Evolutionary conservation across 1,140 invertebrate species (phyloP).

Genomic region (Phthorimaea operculella): DNA sequence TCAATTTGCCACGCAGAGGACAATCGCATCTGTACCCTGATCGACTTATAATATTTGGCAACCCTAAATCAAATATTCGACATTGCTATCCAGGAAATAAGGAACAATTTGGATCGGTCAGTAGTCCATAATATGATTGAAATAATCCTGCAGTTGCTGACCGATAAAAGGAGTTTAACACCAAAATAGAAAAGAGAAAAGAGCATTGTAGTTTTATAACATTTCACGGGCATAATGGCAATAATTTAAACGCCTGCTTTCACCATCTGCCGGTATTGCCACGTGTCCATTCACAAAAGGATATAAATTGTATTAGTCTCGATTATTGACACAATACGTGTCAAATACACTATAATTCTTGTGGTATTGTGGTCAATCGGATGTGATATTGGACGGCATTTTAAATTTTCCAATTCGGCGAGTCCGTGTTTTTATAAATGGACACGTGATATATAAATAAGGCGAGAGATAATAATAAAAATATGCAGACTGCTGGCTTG

Average conservation of each 20-base stretch:
- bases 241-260: constrained; percentile 33
- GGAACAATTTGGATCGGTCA: neutral
- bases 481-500: too few relatives aligned
- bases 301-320: constrained; percentile 47
- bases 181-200: constrained; percentile 31
- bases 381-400: neutral
- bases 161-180: constrained; percentile 32
- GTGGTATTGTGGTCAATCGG: constrained; percentile 35
- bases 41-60: neutral
- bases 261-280: constrained; percentile 37
- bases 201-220: constrained; percentile 27
- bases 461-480: too few relatives aligned
- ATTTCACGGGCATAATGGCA: constrained; percentile 26
- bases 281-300: constrained; percentile 45
- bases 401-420: neutral
- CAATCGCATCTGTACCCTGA: constrained; percentile 23
- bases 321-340: constrained; percentile 51
- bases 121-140: neutral
- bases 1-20: constrained; percentile 52
- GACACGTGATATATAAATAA: too few relatives aligned
- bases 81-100: neutral
- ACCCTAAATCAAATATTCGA: neutral
- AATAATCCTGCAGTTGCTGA: constrained; percentile 31
- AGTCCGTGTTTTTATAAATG: neutral
- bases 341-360: constrained; percentile 49